Evolutionary conservation across 2,113 vertebrate genomes (phyloP).

Genomic region (Onychorhynchus coronatus): DNA sequence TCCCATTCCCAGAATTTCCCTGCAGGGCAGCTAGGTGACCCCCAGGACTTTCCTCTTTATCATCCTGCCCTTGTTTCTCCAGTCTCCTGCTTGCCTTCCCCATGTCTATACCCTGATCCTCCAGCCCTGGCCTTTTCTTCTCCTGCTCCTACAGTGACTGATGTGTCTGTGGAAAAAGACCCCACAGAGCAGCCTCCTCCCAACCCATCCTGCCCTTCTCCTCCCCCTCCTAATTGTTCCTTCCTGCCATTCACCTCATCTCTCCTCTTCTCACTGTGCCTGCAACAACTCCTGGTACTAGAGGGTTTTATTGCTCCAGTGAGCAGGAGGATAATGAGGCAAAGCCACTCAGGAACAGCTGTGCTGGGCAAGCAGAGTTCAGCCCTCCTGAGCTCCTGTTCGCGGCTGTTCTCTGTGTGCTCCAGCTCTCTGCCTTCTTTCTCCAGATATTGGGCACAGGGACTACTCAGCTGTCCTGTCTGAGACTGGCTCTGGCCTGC

Average conservation of each 20-base stretch:
- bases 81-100: background rate
- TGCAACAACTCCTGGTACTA: background rate
- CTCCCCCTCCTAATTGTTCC: rapidly evolving
- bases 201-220: background rate
- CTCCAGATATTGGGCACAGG: background rate
- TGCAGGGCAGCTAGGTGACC: background rate
- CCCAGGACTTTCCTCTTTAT: background rate
- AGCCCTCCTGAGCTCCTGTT: background rate
- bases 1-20: background rate
- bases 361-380: rapidly evolving
- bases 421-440: background rate
- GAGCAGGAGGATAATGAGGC: background rate
- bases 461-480: background rate
- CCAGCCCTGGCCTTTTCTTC: background rate
- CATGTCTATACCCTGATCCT: background rate
- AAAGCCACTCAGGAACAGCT: background rate
- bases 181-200: background rate
- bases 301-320: background rate
- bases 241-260: background rate
- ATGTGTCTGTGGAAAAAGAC: background rate
- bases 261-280: background rate
- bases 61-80: background rate
- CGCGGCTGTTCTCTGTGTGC: rapidly evolving
- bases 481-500: background rate
- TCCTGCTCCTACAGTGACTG: background rate